Percentiles rank a stretch among this genome's conserved stretches.
phyloP scores from a whole-genome alignment of 1,140 invertebrate species.

The Drosophila pseudoobscura region DNA sequence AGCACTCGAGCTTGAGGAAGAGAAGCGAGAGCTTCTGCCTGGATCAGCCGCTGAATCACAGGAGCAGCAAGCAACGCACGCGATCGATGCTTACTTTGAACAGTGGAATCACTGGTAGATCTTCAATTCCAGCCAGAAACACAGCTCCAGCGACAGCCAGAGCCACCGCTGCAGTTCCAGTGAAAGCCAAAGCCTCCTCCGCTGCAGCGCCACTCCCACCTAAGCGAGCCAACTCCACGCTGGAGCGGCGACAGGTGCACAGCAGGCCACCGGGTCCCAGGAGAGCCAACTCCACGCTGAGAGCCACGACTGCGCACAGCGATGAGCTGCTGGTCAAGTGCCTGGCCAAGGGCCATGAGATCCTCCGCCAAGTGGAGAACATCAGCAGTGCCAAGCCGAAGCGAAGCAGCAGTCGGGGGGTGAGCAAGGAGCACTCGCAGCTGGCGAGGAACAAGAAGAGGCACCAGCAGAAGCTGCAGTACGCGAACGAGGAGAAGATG shows the following conservation, averaged over 20 bases:
- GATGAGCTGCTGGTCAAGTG: conserved; percentile 80
- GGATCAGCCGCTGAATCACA: conserved; percentile 17
- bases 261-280: conserved; percentile 23
- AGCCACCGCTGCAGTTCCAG: neutral
- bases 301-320: conserved; percentile 45
- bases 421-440: conserved; percentile 58
- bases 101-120: conserved; percentile 2
- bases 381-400: conserved; percentile 59
- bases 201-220: neutral
- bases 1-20: conserved; percentile 63
- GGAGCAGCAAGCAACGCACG: conserved; percentile 44
- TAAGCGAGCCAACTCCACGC: conserved; percentile 58
- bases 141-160: conserved; percentile 1
- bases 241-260: conserved; percentile 46
- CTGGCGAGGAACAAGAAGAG: conserved; percentile 56
- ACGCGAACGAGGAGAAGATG: conserved; percentile 76
- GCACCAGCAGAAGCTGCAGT: conserved; percentile 63
- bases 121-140: neutral
- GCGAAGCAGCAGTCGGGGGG: conserved; percentile 36
- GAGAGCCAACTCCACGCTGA: conserved; percentile 49
- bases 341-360: conserved; percentile 78
- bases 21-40: conserved; percentile 58
- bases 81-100: conserved; percentile 52
- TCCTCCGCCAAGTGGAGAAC: conserved; percentile 78
- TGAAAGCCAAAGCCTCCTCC: neutral